A percentile compares a stretch with the other conserved stretches of the same genome.
These are phyloP conservation scores for Lampris megalopsis DNA, from an alignment of 2,113 vertebrate species.

Conservation along the genomic window DNA sequence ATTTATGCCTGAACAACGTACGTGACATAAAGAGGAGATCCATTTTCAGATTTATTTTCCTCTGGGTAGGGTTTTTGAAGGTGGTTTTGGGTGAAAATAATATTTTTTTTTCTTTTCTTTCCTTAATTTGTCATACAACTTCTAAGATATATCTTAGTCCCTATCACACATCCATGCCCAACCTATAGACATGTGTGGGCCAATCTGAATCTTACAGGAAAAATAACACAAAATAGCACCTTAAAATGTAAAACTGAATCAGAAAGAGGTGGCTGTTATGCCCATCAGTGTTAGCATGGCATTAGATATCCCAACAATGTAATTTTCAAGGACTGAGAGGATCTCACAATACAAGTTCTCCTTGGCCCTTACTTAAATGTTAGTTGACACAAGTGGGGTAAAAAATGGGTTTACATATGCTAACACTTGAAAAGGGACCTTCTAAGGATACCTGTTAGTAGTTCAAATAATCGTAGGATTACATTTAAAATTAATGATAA, in stretches of 20 bases:
- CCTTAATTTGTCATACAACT: neutral
- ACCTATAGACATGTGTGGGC: slow-evolving; percentile 2
- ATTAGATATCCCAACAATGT: slow-evolving; percentile 10
- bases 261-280: slow-evolving; percentile 22
- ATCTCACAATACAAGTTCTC: neutral
- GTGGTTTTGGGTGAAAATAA: neutral
- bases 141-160: slow-evolving; percentile 8
- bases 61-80: slow-evolving; percentile 8
- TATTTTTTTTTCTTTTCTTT: no score
- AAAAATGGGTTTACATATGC: no score
- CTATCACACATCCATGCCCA: slow-evolving; percentile 6
- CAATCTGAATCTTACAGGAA: neutral
- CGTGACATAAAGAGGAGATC: no score
- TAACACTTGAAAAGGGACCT: no score
- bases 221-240: slow-evolving; percentile 14
- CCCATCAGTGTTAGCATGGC: slow-evolving; percentile 20
- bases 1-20: no score
- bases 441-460: no score
- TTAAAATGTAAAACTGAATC: slow-evolving; percentile 17
- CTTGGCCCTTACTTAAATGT: neutral
- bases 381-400: no score
- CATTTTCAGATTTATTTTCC: no score
- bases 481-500: no score
- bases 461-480: no score
- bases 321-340: slow-evolving; percentile 6